These are phyloP conservation scores for Anticlea derivata DNA, from an alignment of 2,888 invertebrate genomes.

Conservation along the genomic window DNA sequence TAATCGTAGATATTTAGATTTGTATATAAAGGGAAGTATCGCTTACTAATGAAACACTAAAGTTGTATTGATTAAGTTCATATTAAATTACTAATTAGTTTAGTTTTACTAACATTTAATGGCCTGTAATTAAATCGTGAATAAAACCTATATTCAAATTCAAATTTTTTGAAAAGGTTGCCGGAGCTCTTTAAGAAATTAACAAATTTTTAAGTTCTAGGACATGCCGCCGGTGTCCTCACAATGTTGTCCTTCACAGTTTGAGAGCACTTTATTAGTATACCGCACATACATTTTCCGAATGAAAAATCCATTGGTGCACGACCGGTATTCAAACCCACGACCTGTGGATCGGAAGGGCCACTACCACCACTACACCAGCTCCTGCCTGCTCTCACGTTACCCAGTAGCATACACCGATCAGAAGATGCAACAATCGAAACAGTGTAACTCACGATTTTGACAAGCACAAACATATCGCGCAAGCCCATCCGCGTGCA, in stretches of 20 bases:
- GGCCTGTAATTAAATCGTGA: constrained; percentile 5
- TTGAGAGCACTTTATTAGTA: no score
- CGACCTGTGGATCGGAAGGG: no score
- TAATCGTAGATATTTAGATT: not conserved
- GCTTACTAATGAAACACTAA: constrained; percentile 19
- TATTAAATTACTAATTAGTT: constrained; percentile 22
- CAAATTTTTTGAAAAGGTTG: not conserved
- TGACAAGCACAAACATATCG: constrained; percentile 22
- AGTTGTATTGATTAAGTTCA: constrained; percentile 7
- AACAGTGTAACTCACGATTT: constrained; percentile 25
- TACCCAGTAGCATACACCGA: no score
- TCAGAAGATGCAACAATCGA: constrained; percentile 12
- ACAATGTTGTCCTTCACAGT: no score
- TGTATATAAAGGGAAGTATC: not conserved
- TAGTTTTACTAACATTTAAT: constrained; percentile 13
- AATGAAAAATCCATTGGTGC: no score
- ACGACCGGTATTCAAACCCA: no score
- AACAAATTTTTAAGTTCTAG: no score
- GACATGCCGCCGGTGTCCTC: no score
- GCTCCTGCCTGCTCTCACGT: no score
- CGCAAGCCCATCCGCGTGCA: constrained; percentile 10
- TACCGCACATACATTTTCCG: no score
- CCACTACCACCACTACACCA: no score
- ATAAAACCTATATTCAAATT: not conserved
- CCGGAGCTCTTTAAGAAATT: no score